Conservation (phyloP, 2,113 vertebrate species). For the Melospiza melodia region DNA sequence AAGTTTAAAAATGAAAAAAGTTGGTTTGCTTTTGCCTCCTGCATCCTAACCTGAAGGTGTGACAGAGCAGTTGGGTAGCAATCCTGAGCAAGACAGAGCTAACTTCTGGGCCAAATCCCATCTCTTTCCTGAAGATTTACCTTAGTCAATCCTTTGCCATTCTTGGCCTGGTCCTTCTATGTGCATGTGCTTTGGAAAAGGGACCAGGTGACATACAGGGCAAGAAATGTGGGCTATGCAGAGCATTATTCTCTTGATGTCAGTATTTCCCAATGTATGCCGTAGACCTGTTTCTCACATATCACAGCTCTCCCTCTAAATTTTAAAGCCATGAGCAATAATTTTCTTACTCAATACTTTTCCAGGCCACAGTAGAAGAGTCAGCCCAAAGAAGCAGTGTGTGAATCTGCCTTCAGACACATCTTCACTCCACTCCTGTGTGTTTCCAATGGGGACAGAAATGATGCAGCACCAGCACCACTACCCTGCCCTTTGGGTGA, state of each 20-base stretch:
- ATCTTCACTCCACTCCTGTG: neutral
- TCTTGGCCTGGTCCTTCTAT: neutral
- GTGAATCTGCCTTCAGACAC: neutral
- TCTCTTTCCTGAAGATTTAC: neutral
- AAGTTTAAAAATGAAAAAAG: neutral
- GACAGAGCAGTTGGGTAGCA: neutral
- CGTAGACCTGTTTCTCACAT: neutral
- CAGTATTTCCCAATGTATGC: neutral
- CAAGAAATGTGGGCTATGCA: neutral
- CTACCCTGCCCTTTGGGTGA: conserved; percentile 12
- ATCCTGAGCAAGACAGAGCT: neutral
- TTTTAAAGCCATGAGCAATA: neutral
- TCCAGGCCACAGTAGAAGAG: neutral
- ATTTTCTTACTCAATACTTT: neutral
- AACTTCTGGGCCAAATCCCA: neutral
- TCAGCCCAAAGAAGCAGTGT: neutral
- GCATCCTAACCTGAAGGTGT: neutral
- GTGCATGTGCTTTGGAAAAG: neutral
- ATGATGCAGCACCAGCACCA: neutral
- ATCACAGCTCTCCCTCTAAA: neutral
- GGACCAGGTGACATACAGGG: neutral
- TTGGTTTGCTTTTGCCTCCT: neutral
- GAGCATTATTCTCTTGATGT: neutral
- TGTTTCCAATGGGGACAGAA: neutral
- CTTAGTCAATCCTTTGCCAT: neutral